Conservation (phyloP, 2,888 invertebrate genomes). For the Oxyteleia sp. region DNA sequence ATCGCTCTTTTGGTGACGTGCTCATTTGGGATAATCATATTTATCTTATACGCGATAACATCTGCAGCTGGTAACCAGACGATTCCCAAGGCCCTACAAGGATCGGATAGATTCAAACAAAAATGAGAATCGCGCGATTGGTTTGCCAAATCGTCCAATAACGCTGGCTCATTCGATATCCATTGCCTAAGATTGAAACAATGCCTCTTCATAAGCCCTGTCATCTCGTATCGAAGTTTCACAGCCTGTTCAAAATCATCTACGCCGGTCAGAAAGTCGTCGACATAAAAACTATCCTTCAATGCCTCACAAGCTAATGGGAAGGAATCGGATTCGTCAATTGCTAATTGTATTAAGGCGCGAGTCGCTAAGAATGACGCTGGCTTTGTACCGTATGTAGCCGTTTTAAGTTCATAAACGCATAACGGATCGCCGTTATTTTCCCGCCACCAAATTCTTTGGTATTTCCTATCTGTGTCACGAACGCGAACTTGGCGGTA, state of each 20-base stretch:
- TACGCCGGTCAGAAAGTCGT: conserved; percentile 4
- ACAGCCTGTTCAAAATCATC: not conserved
- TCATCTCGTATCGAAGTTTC: not conserved
- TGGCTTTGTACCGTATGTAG: conserved; percentile 4
- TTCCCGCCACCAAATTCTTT: conserved; percentile 28
- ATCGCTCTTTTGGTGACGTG: not conserved
- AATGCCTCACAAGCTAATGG: not conserved
- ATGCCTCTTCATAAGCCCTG: not conserved
- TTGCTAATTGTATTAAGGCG: conserved; percentile 1
- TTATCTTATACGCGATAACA: conserved; percentile 1
- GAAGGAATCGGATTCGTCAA: not conserved
- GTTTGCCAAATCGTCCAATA: not conserved
- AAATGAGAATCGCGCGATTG: conserved; percentile 8
- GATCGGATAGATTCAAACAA: conserved; percentile 7
- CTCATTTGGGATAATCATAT: not conserved
- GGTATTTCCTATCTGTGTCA: conserved; percentile 21
- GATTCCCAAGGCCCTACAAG: conserved; percentile 10
- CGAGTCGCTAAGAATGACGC: conserved; percentile 15
- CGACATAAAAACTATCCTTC: conserved; percentile 14
- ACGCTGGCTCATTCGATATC: not conserved
- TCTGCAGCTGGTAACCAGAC: conserved; percentile 10
- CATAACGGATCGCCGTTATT: not conserved
- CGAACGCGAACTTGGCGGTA: conserved; percentile 26
- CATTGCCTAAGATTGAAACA: conserved; percentile 9
- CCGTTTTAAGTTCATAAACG: conserved; percentile 14